A percentile compares a stretch with the other conserved stretches of the same genome.
Conservation (phyloP, 2,888 invertebrate species). For the Hymenopus coronatus region DNA sequence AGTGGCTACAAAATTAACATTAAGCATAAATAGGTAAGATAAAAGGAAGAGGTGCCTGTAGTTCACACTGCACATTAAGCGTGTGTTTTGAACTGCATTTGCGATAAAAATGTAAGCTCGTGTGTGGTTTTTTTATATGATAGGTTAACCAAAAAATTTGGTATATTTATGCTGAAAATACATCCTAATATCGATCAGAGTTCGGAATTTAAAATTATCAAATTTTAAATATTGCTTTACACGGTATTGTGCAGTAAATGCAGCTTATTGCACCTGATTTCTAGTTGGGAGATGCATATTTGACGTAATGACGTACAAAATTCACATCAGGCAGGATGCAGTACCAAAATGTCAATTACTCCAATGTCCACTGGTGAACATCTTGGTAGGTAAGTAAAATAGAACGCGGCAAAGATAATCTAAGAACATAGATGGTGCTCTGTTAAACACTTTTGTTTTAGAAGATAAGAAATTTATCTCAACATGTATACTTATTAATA, state of each 20-base stretch:
- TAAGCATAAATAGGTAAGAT: background rate
- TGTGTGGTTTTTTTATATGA: background rate
- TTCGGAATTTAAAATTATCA: background rate
- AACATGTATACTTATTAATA: too few species aligned
- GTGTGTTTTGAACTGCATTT: background rate
- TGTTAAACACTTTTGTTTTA: too few species aligned
- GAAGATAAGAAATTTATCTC: too few species aligned
- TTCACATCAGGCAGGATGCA: background rate
- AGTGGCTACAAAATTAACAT: conserved; percentile 17
- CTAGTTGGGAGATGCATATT: background rate
- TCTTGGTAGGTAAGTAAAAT: background rate
- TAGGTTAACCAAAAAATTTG: background rate
- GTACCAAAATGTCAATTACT: background rate
- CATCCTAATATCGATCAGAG: background rate
- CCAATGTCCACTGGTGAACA: background rate
- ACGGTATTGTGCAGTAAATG: background rate
- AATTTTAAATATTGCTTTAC: background rate
- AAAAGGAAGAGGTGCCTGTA: background rate
- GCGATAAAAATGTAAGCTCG: background rate
- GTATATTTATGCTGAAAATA: background rate
- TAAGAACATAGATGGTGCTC: too few species aligned
- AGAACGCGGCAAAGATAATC: background rate
- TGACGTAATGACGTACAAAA: background rate
- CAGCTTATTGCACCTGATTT: background rate
- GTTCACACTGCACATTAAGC: background rate